Percentiles rank a stretch among this genome's conserved stretches.
phyloP scores from a whole-genome alignment of 2,797 vertebrate genomes.

The Danio kyathit region DNA sequence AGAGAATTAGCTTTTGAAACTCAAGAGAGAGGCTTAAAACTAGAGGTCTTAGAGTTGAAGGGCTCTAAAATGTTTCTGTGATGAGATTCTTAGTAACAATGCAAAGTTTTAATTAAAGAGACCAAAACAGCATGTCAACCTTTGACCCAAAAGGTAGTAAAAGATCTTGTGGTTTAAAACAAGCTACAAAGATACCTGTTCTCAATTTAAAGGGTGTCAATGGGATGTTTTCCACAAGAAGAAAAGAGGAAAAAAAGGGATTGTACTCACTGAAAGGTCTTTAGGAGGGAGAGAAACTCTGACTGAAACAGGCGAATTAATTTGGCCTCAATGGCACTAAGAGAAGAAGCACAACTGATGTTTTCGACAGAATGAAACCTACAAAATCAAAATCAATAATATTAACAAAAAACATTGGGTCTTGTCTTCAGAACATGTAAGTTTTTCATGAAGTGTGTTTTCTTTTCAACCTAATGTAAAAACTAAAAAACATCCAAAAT shows the following conservation, averaged over 20 bases:
- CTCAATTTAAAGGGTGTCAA: constrained; percentile 11
- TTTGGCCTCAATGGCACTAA: constrained; percentile 63
- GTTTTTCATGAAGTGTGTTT: too few relatives aligned
- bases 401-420: too few relatives aligned
- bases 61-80: constrained; percentile 14
- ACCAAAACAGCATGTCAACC: constrained; percentile 7
- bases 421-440: too few relatives aligned
- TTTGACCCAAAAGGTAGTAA: constrained; percentile 18
- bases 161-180: constrained; percentile 1
- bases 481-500: too few relatives aligned
- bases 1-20: not conserved
- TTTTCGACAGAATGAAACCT: constrained; percentile 62
- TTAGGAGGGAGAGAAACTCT: constrained; percentile 65
- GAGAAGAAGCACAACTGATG: constrained; percentile 53
- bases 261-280: constrained; percentile 63
- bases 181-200: constrained; percentile 14
- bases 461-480: too few relatives aligned
- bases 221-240: not conserved
- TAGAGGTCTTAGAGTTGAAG: constrained; percentile 8
- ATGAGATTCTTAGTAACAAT: constrained; percentile 18
- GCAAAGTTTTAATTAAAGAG: constrained; percentile 33
- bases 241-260: not conserved
- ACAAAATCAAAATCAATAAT: not conserved
- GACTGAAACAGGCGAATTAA: constrained; percentile 66
- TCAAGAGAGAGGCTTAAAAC: constrained; percentile 10